Base-by-base conservation (phyloP, 2,888 invertebrate species). In the Dendrolimus houi region DNA sequence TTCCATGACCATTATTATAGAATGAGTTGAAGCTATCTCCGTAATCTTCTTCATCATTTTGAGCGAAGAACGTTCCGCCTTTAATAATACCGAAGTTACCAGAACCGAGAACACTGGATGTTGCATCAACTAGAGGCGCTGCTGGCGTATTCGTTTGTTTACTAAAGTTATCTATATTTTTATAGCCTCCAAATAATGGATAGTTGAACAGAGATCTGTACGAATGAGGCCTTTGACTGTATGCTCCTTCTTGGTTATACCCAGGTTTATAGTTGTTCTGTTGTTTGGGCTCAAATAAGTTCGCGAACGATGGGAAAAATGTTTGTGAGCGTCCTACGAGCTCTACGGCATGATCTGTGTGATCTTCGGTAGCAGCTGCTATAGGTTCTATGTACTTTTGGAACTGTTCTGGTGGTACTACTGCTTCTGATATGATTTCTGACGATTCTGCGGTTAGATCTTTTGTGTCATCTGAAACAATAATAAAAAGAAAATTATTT, bases 31-130 rank as follows among this genome's bases (percentile, higher is more conserved):
- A 93, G 62, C 85, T 91, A 68, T 92, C 94, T 42, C 92, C 88
- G 54, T 92, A 93, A 60, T 91, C 87, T 1, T 94, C 94, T 69
- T 94, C 94, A 62, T 95, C 95, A 66, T 94, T 94, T 64, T 94
- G 94, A 29, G 94, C 94, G 68, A 96, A 96, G 84, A 96, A 97
- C 3, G 97, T 97, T 7, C 96, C 97, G 6, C 97, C 97, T 58
- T 94, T 92, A 56, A 97, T 94, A 1, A 97, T 96, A 0, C 96
- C 96, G 71, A 97, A 97, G 80, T 96, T 96, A 1, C 96, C 96
- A 1, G 96, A 96, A 8, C 97, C 94, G 7, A 97, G 83, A 12
- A 96, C 90, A 54, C 93, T 92, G 29, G 93, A 92, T 66, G 93
- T 92, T 1, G 92, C 91, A 54, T 91, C 89, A 10, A 88, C 87